These are phyloP conservation scores for Cataglyphis albicans DNA, from an alignment of 2,888 invertebrate species.

Conservation along the genomic window DNA sequence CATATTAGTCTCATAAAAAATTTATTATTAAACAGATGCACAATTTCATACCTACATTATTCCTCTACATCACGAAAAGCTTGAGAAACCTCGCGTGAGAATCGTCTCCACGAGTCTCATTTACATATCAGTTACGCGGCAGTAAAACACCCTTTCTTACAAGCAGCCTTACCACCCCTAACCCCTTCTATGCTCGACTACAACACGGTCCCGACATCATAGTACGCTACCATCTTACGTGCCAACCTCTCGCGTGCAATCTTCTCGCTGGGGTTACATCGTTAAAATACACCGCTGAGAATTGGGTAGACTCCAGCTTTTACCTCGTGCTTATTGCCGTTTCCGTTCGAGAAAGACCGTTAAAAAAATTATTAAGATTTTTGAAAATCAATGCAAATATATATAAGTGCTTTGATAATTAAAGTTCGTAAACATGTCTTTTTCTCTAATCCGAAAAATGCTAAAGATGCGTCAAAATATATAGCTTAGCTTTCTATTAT, in stretches of 20 bases:
- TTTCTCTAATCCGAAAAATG: background rate
- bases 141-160: constrained; percentile 65
- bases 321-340: background rate
- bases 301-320: background rate
- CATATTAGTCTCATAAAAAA: constrained; percentile 20
- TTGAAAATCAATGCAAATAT: background rate
- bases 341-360: background rate
- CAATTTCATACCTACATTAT: constrained; percentile 26
- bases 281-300: constrained; percentile 38
- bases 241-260: constrained; percentile 45
- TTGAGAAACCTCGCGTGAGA: constrained; percentile 16
- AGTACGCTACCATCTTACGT: background rate
- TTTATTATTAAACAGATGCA: background rate
- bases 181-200: constrained; percentile 31
- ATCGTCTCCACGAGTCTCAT: constrained; percentile 63
- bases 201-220: constrained; percentile 19
- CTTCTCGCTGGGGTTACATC: constrained; percentile 37
- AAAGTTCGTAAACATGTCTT: background rate
- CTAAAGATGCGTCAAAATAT: too few relatives aligned
- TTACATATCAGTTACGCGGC: constrained; percentile 75
- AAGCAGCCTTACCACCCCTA: constrained; percentile 37
- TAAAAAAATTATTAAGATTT: background rate
- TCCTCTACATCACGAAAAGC: constrained; percentile 14
- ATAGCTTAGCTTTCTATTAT: background rate
- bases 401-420: background rate